Base-by-base conservation (phyloP, 2,888 invertebrate genomes). In the Aleiodes testaceus region DNA sequence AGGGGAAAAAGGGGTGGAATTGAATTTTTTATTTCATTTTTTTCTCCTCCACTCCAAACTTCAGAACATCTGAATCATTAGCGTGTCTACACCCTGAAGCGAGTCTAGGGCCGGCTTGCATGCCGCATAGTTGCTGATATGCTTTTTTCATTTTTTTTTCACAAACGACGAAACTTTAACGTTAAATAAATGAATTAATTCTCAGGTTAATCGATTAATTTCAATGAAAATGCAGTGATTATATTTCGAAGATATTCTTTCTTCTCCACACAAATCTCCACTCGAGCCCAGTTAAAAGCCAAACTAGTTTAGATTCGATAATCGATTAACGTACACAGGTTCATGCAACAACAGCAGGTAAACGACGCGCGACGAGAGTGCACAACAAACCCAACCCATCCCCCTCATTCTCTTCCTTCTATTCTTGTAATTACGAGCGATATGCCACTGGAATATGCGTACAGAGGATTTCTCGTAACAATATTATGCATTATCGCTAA, bases 191-290 rank as follows among this genome's bases (percentile, higher is more conserved):
- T n/a, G n/a, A n/a, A n/a, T n/a, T n/a, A n/a, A n/a, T n/a, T 42
- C 64, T 68, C 55, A 42, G 47, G 68, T n/a, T n/a, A 52, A 72
- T 68, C 66, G 63, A 72, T 69, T 72, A 66, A 65, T 70, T 70
- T 70, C 20, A 18, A 45, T 4, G 5, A 36, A 11, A 36, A 36
- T 6, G 7, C 2, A 36, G 36, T 36, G 36, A 36, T 36, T 36
- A 6, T 36, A 36, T 36, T 36, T 36, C 49, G 5, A 6, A 6
- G 2, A 16, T n/a, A n/a, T 49, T 49, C 16, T 49, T 49, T 16
- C 55, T 55, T 16, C 30, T 14, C 26, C 14, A n/a, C n/a, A n/a
- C n/a, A 16, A 36, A 30, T 55, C 30, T 55, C 30, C 26, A 26
- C 14, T 30, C 22, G 30, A 55, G 55, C 30, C 14, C 20, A 30